A percentile compares a stretch with the other conserved stretches of the same genome.
These are phyloP conservation scores for Pseudomyrmex concolor DNA, from an alignment of 1,140 invertebrate species.

Conservation along the genomic window DNA sequence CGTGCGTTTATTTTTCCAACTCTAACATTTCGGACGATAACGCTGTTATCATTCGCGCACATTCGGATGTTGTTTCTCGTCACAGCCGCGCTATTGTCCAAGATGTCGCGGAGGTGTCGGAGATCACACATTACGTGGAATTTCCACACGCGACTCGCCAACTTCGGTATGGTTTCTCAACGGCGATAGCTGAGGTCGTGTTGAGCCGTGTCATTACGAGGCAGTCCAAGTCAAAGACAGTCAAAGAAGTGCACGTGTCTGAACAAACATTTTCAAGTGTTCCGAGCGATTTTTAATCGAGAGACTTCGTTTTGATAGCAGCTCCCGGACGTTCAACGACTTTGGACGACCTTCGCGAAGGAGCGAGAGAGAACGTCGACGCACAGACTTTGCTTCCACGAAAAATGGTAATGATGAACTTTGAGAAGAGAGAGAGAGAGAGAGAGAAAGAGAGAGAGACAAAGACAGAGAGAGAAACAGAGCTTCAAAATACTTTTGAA, in stretches of 20 bases:
- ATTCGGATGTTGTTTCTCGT: not conserved
- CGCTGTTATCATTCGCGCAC: not conserved
- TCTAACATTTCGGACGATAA: too few relatives aligned
- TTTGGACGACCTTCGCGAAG: too few relatives aligned
- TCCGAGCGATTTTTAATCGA: too few relatives aligned
- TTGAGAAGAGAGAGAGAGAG: too few relatives aligned
- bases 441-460: too few relatives aligned
- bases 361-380: too few relatives aligned
- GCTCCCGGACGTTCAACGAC: too few relatives aligned
- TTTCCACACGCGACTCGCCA: not conserved
- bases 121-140: not conserved
- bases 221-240: constrained; percentile 34
- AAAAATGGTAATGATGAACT: too few relatives aligned
- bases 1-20: not conserved
- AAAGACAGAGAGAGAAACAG: too few relatives aligned
- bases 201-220: constrained; percentile 36
- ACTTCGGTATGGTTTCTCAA: not conserved
- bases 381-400: too few relatives aligned
- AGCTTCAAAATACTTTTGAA: too few relatives aligned
- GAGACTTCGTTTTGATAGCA: too few relatives aligned
- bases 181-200: constrained; percentile 48
- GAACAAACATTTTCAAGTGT: constrained; percentile 2
- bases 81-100: not conserved
- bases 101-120: not conserved
- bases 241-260: constrained; percentile 58